Evolutionary conservation across 2,888 invertebrate species (phyloP).

Genomic region (Drosophila mettleri): DNA sequence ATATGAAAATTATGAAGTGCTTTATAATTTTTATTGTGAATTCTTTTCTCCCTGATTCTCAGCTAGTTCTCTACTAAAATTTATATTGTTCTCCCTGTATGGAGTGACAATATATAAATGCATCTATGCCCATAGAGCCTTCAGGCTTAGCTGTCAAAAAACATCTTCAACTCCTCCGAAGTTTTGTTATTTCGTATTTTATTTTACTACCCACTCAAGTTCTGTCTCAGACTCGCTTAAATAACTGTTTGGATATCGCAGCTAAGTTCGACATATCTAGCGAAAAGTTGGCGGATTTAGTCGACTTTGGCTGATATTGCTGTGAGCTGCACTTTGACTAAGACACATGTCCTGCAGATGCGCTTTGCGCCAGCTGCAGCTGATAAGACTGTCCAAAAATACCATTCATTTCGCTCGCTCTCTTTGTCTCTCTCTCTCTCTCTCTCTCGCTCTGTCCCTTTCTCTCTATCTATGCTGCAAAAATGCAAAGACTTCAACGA

Average conservation of each 20-base stretch:
- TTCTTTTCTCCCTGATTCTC: too few species aligned
- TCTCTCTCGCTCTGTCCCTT: background rate
- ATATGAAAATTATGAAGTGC: too few species aligned
- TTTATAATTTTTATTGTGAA: too few species aligned
- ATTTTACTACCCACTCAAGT: background rate
- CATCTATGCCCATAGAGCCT: too few species aligned
- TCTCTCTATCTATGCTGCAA: background rate
- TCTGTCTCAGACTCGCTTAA: background rate
- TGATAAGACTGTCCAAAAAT: constrained; percentile 51
- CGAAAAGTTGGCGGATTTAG: constrained; percentile 24
- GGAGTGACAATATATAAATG: too few species aligned
- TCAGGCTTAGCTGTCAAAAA: background rate
- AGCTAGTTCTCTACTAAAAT: too few species aligned
- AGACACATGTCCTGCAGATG: constrained; percentile 35
- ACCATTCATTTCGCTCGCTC: background rate
- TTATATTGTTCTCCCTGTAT: too few species aligned
- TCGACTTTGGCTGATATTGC: constrained; percentile 14
- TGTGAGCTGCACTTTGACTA: constrained; percentile 15
- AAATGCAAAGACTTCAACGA: constrained; percentile 68
- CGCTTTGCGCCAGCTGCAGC: constrained; percentile 7
- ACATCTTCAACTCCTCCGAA: background rate
- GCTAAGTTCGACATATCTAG: constrained; percentile 28
- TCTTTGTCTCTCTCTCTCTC: background rate
- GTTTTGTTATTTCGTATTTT: too few species aligned
- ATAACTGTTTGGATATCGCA: constrained; percentile 5